Percentiles rank a stretch among this genome's conserved stretches.
These are phyloP conservation scores for Poecilia latipinna DNA, from an alignment of 2,113 vertebrate species.

Conservation along the genomic window DNA sequence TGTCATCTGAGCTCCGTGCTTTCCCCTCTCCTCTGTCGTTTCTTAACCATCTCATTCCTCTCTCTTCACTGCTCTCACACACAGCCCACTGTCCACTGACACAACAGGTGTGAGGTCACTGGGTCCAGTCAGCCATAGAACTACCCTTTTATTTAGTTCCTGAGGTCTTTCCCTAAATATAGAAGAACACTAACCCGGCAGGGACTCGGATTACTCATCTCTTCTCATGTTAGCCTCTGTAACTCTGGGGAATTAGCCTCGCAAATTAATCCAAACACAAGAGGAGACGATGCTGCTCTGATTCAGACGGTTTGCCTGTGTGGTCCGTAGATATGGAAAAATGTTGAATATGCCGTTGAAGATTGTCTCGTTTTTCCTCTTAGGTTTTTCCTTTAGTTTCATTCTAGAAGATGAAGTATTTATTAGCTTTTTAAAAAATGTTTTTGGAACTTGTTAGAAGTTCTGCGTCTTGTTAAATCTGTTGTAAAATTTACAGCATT, in stretches of 20 bases:
- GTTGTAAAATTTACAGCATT: background rate
- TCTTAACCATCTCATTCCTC: slow-evolving; percentile 35
- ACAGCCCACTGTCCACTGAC: slow-evolving; percentile 33
- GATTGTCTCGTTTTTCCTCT: no score
- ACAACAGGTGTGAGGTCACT: slow-evolving; percentile 71
- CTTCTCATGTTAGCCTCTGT: slow-evolving; percentile 23
- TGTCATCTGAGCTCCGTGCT: background rate
- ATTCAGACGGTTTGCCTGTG: background rate
- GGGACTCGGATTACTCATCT: slow-evolving; percentile 37
- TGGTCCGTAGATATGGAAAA: background rate
- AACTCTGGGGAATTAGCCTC: slow-evolving; percentile 6
- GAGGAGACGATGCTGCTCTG: background rate
- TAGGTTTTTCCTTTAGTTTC: no score
- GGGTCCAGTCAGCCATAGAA: slow-evolving; percentile 41
- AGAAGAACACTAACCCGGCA: slow-evolving; percentile 37
- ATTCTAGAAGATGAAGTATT: background rate
- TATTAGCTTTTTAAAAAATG: background rate
- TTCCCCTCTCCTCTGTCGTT: background rate
- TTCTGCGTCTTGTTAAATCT: background rate
- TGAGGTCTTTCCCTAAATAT: slow-evolving; percentile 62
- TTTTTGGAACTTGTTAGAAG: background rate
- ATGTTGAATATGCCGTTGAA: background rate
- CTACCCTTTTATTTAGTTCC: slow-evolving; percentile 53
- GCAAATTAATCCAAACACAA: slow-evolving; percentile 10
- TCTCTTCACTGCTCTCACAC: slow-evolving; percentile 55